phyloP scores from a whole-genome alignment of 2,113 vertebrate genomes.

The Heloderma charlesbogerti region DNA sequence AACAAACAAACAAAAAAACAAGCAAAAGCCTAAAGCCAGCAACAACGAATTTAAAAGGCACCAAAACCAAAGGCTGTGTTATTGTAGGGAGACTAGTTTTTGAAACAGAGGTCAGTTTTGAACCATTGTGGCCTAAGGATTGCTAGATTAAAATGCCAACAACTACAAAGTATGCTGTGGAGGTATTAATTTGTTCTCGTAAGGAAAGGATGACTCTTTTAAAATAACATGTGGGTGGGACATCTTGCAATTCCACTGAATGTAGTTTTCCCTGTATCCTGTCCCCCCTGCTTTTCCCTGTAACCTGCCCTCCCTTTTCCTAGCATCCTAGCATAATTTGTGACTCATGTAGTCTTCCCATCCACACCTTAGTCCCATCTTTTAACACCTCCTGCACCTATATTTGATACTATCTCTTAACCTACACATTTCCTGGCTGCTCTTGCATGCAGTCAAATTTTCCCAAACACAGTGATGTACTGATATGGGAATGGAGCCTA shows the following conservation, averaged over 20 bases:
- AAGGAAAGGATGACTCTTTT: background rate
- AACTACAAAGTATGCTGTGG: background rate
- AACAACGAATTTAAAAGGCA: background rate
- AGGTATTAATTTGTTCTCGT: background rate
- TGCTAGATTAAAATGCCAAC: background rate
- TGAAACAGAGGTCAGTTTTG: background rate
- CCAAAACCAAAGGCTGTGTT: background rate
- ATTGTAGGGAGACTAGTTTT: background rate
- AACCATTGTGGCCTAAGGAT: background rate
- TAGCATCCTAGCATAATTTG: background rate
- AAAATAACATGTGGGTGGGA: background rate
- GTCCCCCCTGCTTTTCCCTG: conserved; percentile 20
- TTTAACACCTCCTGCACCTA: background rate
- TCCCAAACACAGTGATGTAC: background rate
- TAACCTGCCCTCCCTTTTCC: conserved; percentile 9
- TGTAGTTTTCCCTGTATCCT: background rate
- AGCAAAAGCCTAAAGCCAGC: background rate
- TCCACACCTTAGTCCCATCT: background rate
- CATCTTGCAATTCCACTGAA: background rate
- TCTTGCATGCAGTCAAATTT: background rate
- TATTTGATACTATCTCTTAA: background rate
- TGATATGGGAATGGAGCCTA: background rate
- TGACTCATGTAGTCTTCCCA: background rate
- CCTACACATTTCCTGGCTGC: background rate
- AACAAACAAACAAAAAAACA: background rate